Conservation (phyloP, 2,113 vertebrate genomes). For the Emydocephalus ijimae region DNA sequence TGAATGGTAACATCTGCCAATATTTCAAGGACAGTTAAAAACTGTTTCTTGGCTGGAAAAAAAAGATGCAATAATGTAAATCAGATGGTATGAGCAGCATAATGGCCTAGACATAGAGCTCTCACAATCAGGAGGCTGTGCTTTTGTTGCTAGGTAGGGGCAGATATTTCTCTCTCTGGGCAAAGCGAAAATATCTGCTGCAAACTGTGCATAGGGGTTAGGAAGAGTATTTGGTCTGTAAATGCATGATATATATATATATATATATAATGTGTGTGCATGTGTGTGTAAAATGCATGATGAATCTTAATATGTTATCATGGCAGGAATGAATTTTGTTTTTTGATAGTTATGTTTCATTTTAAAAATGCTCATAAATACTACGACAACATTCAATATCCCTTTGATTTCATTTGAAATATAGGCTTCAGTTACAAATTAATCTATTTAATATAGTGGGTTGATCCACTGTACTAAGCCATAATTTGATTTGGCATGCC, state of each 20-base stretch:
- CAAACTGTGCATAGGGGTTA: no score
- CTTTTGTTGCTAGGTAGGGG: no score
- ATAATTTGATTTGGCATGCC: neutral
- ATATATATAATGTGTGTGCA: no score
- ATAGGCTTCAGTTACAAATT: neutral
- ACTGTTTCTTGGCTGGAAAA: conserved; percentile 33
- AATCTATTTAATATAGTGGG: neutral
- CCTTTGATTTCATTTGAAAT: neutral
- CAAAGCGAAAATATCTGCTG: no score
- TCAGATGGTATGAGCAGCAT: neutral
- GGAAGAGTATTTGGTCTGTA: no score
- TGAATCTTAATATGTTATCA: neutral
- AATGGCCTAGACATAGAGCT: no score
- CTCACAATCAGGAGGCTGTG: no score
- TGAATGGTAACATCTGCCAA: conserved; percentile 54
- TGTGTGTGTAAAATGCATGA: neutral
- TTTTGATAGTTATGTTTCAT: neutral
- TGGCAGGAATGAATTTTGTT: neutral
- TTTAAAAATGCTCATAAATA: neutral
- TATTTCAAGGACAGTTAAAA: conserved; percentile 54
- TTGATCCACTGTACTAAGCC: neutral
- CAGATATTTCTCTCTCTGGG: no score
- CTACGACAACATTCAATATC: neutral
- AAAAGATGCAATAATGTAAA: conserved; percentile 5
- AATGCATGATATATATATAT: no score